These are phyloP conservation scores for cattle (Bos taurus) DNA, from an alignment of 2,113 vertebrate genomes.

Conservation along the genomic window DNA sequence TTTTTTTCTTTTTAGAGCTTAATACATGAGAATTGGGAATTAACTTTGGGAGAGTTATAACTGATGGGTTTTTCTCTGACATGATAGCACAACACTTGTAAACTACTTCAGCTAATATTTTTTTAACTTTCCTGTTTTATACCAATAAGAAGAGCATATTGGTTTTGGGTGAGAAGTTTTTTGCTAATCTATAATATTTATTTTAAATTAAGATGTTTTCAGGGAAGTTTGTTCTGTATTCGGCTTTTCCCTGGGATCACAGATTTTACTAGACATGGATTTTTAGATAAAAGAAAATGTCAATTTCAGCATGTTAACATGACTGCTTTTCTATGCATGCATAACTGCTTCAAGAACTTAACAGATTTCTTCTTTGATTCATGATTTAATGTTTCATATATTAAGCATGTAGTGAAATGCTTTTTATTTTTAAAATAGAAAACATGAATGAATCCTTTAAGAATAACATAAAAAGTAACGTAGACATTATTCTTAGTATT, in stretches of 20 bases:
- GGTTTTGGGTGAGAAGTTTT: constrained; percentile 16
- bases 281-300: constrained; percentile 32
- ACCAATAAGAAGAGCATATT: neutral
- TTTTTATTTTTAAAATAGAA: constrained; percentile 57
- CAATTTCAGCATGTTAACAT: constrained; percentile 63
- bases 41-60: constrained; percentile 38
- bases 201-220: constrained; percentile 59
- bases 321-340: constrained; percentile 56
- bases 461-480: neutral
- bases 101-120: neutral
- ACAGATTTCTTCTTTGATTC: constrained; percentile 51
- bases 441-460: constrained; percentile 46
- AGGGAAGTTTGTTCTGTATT: constrained; percentile 56
- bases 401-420: constrained; percentile 65
- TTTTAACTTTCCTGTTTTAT: neutral
- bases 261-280: constrained; percentile 19
- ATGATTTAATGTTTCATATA: constrained; percentile 44
- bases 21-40: constrained; percentile 18
- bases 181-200: constrained; percentile 19
- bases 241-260: constrained; percentile 37
- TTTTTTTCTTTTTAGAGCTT: constrained; percentile 13
- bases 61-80: constrained; percentile 35
- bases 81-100: neutral
- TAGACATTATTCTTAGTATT: constrained; percentile 13
- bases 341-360: constrained; percentile 55